Evolutionary conservation across 2,888 invertebrate genomes (phyloP).

Genomic region (Epirrhoe tristata): DNA sequence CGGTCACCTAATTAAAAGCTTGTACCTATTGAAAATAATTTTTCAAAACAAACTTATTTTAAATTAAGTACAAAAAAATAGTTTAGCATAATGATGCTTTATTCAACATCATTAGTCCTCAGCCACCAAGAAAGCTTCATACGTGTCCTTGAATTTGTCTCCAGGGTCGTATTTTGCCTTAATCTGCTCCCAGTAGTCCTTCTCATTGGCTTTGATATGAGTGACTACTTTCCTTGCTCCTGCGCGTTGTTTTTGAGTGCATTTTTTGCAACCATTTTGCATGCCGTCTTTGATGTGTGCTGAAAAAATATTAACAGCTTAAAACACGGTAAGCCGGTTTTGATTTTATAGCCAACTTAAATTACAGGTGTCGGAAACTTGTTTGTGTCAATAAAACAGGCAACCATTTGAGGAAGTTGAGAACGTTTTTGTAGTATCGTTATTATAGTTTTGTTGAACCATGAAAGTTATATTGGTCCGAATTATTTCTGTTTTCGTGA

Average conservation of each 20-base stretch:
- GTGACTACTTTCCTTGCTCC: slow-evolving; percentile 88
- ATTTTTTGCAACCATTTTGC: slow-evolving; percentile 88
- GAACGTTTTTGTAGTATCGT: too few species aligned
- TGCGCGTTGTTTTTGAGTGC: slow-evolving; percentile 87
- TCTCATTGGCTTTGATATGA: slow-evolving; percentile 87
- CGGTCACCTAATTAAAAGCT: too few species aligned
- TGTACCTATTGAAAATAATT: too few species aligned
- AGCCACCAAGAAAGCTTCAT: slow-evolving; percentile 75
- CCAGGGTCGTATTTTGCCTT: slow-evolving; percentile 89
- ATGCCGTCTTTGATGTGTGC: slow-evolving; percentile 89
- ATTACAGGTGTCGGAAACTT: neutral
- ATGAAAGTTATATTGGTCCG: too few species aligned
- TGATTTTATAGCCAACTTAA: neutral
- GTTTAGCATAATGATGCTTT: too few species aligned
- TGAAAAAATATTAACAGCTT: slow-evolving; percentile 59
- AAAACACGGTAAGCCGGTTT: neutral
- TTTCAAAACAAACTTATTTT: too few species aligned
- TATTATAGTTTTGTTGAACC: too few species aligned
- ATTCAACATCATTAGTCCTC: slow-evolving; percentile 45
- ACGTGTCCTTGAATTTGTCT: slow-evolving; percentile 86
- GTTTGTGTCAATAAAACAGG: neutral
- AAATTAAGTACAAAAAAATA: too few species aligned
- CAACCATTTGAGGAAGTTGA: neutral
- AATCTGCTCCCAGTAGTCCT: slow-evolving; percentile 87
- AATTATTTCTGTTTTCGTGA: too few species aligned